Evolutionary conservation across 1,140 invertebrate species (phyloP).

Genomic region (Drosophila ambigua): DNA sequence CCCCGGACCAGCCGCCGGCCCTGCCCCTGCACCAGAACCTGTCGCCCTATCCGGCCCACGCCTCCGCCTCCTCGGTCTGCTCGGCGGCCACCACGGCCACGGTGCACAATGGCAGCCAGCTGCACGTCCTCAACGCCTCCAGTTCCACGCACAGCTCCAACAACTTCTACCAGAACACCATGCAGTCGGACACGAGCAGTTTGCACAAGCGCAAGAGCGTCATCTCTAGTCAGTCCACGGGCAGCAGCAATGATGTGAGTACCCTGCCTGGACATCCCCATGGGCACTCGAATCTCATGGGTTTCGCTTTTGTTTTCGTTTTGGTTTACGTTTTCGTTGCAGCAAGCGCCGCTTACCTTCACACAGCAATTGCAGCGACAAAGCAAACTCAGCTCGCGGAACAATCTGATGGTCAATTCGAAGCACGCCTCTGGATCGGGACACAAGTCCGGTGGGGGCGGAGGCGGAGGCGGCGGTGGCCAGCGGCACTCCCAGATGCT

Average conservation of each 20-base stretch:
- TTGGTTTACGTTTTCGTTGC: neutral
- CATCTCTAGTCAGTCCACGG: slow-evolving; percentile 84
- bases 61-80: slow-evolving; percentile 75
- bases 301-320: too few relatives aligned
- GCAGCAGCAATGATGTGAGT: slow-evolving; percentile 83
- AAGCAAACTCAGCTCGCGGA: slow-evolving; percentile 79
- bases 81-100: slow-evolving; percentile 79
- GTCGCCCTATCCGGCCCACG: slow-evolving; percentile 70
- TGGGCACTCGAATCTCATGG: neutral
- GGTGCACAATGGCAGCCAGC: slow-evolving; percentile 73
- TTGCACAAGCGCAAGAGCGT: slow-evolving; percentile 83
- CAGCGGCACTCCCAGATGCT: slow-evolving; percentile 84
- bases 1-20: slow-evolving; percentile 80
- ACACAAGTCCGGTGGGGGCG: slow-evolving; percentile 49
- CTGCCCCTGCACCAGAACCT: slow-evolving; percentile 76
- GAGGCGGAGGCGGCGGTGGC: slow-evolving; percentile 76
- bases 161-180: slow-evolving; percentile 84
- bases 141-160: slow-evolving; percentile 84
- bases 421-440: slow-evolving; percentile 83
- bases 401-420: slow-evolving; percentile 80
- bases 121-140: slow-evolving; percentile 78
- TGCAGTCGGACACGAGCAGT: slow-evolving; percentile 83
- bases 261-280: neutral
- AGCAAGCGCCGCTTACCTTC: slow-evolving; percentile 87
- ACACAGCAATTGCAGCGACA: slow-evolving; percentile 90